Evolutionary conservation across 2,888 invertebrate species (phyloP).

Genomic region (Dyspetes luteomarginatus): DNA sequence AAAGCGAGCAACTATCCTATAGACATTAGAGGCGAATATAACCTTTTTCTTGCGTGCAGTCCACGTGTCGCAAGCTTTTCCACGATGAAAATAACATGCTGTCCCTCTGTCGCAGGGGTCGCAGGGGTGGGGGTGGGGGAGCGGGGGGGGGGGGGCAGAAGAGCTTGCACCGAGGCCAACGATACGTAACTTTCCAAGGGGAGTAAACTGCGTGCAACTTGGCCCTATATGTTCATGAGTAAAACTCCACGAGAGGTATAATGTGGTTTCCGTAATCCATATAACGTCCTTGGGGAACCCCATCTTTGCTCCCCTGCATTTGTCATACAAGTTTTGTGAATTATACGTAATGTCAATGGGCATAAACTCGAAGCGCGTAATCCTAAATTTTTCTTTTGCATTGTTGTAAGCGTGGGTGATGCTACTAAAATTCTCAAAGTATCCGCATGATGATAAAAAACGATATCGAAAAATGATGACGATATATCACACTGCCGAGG

Average conservation of each 20-base stretch:
- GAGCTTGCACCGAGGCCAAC: not conserved
- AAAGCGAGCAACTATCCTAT: slow-evolving; percentile 41
- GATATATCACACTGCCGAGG: not conserved
- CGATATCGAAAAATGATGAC: not conserved
- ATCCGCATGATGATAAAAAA: slow-evolving; percentile 38
- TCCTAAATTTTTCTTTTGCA: slow-evolving; percentile 38
- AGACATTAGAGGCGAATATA: slow-evolving; percentile 39
- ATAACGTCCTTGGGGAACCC: slow-evolving; percentile 39
- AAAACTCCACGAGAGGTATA: slow-evolving; percentile 41
- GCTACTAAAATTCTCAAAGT: slow-evolving; percentile 27
- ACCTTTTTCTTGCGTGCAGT: slow-evolving; percentile 52
- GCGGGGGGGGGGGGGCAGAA: not conserved
- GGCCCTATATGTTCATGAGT: slow-evolving; percentile 13
- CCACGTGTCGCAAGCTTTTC: slow-evolving; percentile 32
- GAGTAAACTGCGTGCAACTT: slow-evolving; percentile 33
- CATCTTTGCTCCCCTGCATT: slow-evolving; percentile 21
- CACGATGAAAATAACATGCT: slow-evolving; percentile 52
- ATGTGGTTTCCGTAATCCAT: slow-evolving; percentile 49
- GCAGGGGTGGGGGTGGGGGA: not conserved
- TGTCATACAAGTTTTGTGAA: slow-evolving; percentile 30
- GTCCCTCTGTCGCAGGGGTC: slow-evolving; percentile 24
- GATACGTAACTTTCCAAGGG: slow-evolving; percentile 31
- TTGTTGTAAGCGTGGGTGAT: not conserved
- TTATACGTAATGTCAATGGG: slow-evolving; percentile 24
- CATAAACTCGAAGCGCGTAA: slow-evolving; percentile 37